phyloP scores from a whole-genome alignment of 2,797 vertebrate genomes.

The Pangasius macronema region DNA sequence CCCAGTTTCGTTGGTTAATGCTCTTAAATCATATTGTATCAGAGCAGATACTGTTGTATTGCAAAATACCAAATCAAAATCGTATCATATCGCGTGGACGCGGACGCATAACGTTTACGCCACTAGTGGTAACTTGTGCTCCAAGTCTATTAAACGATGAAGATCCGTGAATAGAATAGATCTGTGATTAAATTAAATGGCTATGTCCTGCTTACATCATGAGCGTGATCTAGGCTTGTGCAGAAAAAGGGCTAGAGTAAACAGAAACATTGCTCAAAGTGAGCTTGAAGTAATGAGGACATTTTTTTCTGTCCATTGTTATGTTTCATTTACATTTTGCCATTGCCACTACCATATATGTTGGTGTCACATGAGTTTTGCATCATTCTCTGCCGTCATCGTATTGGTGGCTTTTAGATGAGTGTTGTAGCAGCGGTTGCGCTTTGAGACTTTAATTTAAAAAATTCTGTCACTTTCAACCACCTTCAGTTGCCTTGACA shows the following conservation, averaged over 20 bases:
- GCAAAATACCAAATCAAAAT: neutral
- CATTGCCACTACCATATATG: neutral
- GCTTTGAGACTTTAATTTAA: neutral
- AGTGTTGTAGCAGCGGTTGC: neutral
- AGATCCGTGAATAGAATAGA: neutral
- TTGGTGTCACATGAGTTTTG: neutral
- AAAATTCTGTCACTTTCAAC: neutral
- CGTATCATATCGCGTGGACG: neutral
- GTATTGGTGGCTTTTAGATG: neutral
- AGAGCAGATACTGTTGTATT: neutral
- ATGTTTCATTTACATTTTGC: neutral
- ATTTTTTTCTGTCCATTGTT: neutral
- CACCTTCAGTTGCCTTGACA: neutral
- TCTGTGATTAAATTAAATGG: neutral
- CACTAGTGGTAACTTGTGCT: neutral
- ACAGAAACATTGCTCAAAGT: neutral
- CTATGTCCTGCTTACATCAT: neutral
- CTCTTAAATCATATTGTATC: neutral
- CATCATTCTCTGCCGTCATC: neutral
- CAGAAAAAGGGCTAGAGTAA: neutral
- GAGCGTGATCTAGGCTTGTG: neutral
- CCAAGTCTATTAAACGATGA: neutral
- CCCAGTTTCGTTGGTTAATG: neutral
- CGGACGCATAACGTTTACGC: neutral
- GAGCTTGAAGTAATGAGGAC: neutral